Conservation (phyloP, 2,888 invertebrate species). For the Kryphioiulus occultus region DNA sequence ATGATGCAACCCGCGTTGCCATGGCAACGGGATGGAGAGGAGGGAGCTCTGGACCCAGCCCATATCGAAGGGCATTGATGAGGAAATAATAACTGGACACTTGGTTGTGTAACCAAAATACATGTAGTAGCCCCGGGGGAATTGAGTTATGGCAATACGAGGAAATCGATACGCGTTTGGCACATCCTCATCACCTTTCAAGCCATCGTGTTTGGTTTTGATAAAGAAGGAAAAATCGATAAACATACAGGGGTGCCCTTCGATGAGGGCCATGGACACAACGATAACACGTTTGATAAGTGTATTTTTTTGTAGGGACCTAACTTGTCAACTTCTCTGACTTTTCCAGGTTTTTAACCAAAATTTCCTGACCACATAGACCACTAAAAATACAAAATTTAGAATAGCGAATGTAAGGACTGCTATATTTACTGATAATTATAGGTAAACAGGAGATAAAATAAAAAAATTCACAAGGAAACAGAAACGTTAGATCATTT, state of each 20-base stretch:
- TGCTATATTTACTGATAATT: too few relatives aligned
- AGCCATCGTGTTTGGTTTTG: background rate
- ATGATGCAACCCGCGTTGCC: constrained; percentile 28
- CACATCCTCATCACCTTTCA: background rate
- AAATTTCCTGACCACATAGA: too few relatives aligned
- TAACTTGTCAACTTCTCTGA: too few relatives aligned
- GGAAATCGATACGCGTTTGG: background rate
- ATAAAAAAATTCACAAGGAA: too few relatives aligned
- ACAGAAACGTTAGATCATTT: too few relatives aligned
- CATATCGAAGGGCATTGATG: background rate
- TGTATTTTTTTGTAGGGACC: too few relatives aligned
- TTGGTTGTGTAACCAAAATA: background rate
- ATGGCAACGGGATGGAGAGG: background rate
- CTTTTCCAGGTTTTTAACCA: too few relatives aligned
- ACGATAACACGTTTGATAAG: too few relatives aligned
- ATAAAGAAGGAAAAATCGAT: background rate
- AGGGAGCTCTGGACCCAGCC: background rate
- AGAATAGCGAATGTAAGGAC: too few relatives aligned
- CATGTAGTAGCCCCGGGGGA: background rate
- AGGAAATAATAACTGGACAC: background rate
- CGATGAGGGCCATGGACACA: background rate
- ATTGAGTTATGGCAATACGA: background rate
- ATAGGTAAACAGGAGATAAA: too few relatives aligned
- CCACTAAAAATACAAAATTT: too few relatives aligned
- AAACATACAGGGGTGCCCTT: background rate